A percentile compares a stretch with the other conserved stretches of the same genome.
Evolutionary conservation across 2,888 invertebrate species (phyloP).

Genomic region (Serripes groenlandicus): DNA sequence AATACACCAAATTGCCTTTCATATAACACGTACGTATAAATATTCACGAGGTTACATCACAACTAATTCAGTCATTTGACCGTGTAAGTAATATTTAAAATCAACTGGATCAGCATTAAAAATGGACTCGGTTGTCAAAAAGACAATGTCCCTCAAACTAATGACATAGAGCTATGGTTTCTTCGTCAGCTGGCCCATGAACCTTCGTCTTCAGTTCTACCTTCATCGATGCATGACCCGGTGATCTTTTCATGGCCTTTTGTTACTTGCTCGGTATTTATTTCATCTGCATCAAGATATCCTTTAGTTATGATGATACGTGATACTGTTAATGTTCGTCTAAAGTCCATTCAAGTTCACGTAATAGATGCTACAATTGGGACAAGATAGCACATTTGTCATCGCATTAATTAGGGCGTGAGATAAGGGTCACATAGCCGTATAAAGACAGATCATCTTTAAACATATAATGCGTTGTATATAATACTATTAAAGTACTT

Average conservation of each 20-base stretch:
- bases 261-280: conserved; percentile 5
- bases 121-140: too few relatives aligned
- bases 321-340: conserved; percentile 15
- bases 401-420: neutral
- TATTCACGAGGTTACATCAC: too few relatives aligned
- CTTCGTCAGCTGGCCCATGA: neutral
- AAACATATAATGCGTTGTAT: too few relatives aligned
- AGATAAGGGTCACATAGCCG: neutral
- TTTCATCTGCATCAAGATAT: conserved; percentile 2
- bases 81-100: too few relatives aligned
- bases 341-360: conserved; percentile 11
- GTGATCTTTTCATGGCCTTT: conserved; percentile 5
- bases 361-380: conserved; percentile 6
- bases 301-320: neutral
- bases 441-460: neutral
- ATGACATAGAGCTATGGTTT: too few relatives aligned
- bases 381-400: neutral
- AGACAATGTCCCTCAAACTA: too few relatives aligned
- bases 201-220: neutral
- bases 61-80: too few relatives aligned
- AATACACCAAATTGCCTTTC: too few relatives aligned
- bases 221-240: conserved; percentile 3
- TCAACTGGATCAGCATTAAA: too few relatives aligned
- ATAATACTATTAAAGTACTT: too few relatives aligned
- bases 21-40: too few relatives aligned